phyloP scores from a whole-genome alignment of 2,797 vertebrate genomes.

The Eptatretus atami region DNA sequence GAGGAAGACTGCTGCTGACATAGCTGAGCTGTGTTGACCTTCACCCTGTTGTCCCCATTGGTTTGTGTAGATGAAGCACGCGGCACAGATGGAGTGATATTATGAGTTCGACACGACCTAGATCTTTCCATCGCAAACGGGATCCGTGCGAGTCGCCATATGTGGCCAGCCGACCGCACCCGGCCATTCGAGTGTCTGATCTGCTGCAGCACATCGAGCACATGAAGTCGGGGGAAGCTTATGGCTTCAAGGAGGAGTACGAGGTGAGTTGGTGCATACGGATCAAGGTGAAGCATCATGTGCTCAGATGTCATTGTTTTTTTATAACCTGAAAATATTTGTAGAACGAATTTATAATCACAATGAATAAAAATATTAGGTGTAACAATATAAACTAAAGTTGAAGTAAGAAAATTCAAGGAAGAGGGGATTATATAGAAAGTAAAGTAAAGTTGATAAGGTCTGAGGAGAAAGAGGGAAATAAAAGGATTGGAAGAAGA shows the following conservation, averaged over 20 bases:
- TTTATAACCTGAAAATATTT: slow-evolving; percentile 2
- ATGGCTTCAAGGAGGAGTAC: slow-evolving; percentile 94
- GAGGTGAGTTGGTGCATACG: slow-evolving; percentile 27
- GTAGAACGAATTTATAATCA: not conserved
- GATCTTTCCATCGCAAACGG: slow-evolving; percentile 17
- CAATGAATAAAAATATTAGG: slow-evolving; percentile 1
- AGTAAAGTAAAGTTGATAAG: too few species aligned
- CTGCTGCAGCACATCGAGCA: slow-evolving; percentile 91
- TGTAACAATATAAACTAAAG: too few species aligned
- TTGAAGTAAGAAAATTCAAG: too few species aligned
- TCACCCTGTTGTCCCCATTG: too few species aligned
- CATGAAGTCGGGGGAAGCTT: slow-evolving; percentile 92
- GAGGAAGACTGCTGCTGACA: too few species aligned
- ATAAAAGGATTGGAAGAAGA: slow-evolving; percentile 5
- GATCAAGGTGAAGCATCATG: not conserved
- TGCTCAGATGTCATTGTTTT: not conserved
- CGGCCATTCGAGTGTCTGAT: slow-evolving; percentile 78
- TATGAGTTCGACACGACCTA: too few species aligned
- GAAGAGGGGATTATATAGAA: too few species aligned
- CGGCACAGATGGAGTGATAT: too few species aligned
- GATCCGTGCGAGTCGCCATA: slow-evolving; percentile 61
- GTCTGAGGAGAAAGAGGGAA: not conserved
- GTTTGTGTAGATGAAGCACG: too few species aligned
- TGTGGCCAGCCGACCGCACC: slow-evolving; percentile 76
- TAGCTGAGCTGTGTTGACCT: too few species aligned